Conservation (phyloP, 1,140 invertebrate genomes). For the Aphaenogaster ashmeadi region DNA sequence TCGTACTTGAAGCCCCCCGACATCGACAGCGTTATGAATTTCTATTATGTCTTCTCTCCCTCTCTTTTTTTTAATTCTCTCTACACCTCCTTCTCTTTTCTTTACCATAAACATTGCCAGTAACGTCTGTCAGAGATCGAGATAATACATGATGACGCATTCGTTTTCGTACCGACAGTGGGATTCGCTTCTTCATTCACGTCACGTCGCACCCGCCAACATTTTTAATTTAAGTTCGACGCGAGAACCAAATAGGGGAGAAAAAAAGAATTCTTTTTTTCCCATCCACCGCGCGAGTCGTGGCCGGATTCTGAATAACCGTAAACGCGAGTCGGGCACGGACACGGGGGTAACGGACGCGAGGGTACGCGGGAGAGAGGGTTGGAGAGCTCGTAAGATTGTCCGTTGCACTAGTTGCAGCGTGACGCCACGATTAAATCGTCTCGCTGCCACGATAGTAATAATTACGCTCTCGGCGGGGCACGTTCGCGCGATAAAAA, state of each 20-base stretch:
- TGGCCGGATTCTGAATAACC: conserved; percentile 67
- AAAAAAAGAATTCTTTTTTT: conserved; percentile 41
- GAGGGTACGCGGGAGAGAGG: background rate
- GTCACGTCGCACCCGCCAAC: conserved; percentile 68
- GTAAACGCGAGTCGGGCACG: conserved; percentile 26
- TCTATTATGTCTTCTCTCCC: conserved; percentile 21
- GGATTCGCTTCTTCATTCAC: conserved; percentile 61
- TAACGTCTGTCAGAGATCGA: background rate
- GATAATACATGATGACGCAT: background rate
- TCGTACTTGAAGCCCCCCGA: conserved; percentile 2
- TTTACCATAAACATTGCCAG: conserved; percentile 43
- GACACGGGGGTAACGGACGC: background rate
- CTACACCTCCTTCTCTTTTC: background rate
- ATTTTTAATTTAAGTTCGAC: conserved; percentile 76
- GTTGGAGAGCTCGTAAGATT: conserved; percentile 17
- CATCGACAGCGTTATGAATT: conserved; percentile 32
- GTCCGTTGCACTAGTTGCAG: conserved; percentile 26
- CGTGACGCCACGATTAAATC: conserved; percentile 58
- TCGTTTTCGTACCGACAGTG: background rate
- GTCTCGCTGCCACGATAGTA: conserved; percentile 24
- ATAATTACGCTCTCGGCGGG: conserved; percentile 50
- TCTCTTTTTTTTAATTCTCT: background rate
- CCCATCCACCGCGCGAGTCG: conserved; percentile 31
- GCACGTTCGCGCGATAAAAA: conserved; percentile 44
- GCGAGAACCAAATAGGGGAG: background rate